Conservation (phyloP, 2,113 vertebrate species). For the Dinomys branickii region DNA sequence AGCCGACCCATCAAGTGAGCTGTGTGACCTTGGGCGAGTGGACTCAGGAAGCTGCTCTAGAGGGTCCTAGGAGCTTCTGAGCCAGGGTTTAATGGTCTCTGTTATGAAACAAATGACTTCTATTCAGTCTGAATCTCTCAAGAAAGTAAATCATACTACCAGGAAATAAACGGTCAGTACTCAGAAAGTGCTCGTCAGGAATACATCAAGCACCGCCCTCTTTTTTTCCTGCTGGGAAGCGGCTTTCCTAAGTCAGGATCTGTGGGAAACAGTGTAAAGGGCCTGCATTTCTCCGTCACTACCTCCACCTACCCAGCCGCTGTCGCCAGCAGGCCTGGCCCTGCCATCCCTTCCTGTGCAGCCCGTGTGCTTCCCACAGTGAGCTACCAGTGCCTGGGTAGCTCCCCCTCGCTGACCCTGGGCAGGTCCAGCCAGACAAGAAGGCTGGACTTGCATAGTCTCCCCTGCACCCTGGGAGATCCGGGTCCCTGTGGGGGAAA, state of each 20-base stretch:
- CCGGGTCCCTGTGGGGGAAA: conserved; percentile 43
- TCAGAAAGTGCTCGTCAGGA: not conserved
- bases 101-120: not conserved
- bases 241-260: not conserved
- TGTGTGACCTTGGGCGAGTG: not conserved
- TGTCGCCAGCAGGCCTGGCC: fast-evolving
- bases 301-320: not conserved
- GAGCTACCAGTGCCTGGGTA: not conserved
- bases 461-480: conserved; percentile 61
- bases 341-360: not conserved
- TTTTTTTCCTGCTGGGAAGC: not conserved
- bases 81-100: not conserved
- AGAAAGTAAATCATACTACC: not conserved
- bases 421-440: conserved; percentile 61
- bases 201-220: not conserved
- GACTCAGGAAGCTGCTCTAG: not conserved
- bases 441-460: conserved; percentile 55
- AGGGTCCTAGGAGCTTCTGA: not conserved
- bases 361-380: not conserved
- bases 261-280: not conserved
- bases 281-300: not conserved
- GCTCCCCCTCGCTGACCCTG: not conserved
- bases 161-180: not conserved
- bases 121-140: not conserved
- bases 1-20: not conserved